Evolutionary conservation across 2,113 vertebrate species (phyloP).

Genomic region (Cyrtonyx montezumae): DNA sequence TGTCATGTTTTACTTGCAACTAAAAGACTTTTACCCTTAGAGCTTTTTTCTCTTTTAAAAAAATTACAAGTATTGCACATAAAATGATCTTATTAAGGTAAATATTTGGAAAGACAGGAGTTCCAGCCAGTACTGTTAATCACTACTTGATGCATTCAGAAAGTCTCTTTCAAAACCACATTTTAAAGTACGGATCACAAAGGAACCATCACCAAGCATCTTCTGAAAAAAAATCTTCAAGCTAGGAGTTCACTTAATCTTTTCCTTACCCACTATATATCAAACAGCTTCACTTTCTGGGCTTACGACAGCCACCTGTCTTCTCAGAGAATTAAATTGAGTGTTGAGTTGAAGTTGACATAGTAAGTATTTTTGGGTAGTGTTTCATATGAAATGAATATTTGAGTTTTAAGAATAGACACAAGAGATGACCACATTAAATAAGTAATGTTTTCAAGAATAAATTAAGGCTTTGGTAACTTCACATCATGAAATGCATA

Average conservation of each 20-base stretch:
- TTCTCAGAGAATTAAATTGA: background rate
- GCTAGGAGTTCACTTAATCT: background rate
- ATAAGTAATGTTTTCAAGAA: background rate
- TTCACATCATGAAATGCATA: background rate
- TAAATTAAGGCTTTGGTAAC: background rate
- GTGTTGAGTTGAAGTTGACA: background rate
- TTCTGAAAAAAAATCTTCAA: background rate
- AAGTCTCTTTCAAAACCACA: background rate
- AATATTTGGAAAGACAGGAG: background rate
- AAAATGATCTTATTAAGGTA: background rate
- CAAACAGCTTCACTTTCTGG: background rate
- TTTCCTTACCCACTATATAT: background rate
- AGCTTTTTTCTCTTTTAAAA: background rate
- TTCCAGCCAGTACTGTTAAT: background rate
- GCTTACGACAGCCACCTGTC: background rate
- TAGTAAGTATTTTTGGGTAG: background rate
- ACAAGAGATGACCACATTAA: accelerated
- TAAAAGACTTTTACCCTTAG: background rate
- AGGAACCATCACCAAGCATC: background rate
- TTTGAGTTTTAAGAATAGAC: background rate
- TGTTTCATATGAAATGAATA: background rate
- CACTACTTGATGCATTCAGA: background rate
- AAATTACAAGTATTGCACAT: background rate
- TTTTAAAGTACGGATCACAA: background rate
- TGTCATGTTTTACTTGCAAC: background rate